phyloP scores from a whole-genome alignment of 2,888 invertebrate species.

The Dynastes grantii region DNA sequence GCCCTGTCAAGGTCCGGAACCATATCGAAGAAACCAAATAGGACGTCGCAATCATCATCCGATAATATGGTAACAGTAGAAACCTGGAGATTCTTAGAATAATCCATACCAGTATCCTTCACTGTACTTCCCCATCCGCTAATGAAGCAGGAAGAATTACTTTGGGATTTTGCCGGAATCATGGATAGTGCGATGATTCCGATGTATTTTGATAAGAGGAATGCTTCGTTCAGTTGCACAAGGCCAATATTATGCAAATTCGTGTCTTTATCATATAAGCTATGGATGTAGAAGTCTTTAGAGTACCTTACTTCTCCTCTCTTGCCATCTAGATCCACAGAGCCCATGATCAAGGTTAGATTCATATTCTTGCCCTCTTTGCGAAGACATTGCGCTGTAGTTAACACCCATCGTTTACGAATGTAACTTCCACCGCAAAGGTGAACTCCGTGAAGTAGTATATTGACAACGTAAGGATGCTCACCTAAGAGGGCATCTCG shows the following conservation, averaged over 20 bases:
- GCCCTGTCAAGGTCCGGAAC: background rate
- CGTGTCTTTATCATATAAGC: background rate
- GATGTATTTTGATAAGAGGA: background rate
- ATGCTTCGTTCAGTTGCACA: background rate
- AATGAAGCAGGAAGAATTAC: background rate
- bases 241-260: constrained; percentile 6
- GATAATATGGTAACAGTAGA: background rate
- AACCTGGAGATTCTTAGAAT: background rate
- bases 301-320: background rate
- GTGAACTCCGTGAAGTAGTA: background rate
- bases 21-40: background rate
- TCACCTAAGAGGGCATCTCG: background rate
- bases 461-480: constrained; percentile 17
- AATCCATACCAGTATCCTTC: background rate
- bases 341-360: background rate
- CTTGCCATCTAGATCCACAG: background rate
- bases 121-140: constrained; percentile 19
- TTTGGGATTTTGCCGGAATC: background rate
- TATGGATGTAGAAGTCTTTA: background rate
- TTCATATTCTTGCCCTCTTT: background rate
- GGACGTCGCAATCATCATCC: background rate
- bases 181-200: background rate
- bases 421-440: background rate
- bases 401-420: background rate
- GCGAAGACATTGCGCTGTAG: background rate